Evolutionary conservation across 2,888 invertebrate species (phyloP).

Genomic region (Amiota communis): DNA sequence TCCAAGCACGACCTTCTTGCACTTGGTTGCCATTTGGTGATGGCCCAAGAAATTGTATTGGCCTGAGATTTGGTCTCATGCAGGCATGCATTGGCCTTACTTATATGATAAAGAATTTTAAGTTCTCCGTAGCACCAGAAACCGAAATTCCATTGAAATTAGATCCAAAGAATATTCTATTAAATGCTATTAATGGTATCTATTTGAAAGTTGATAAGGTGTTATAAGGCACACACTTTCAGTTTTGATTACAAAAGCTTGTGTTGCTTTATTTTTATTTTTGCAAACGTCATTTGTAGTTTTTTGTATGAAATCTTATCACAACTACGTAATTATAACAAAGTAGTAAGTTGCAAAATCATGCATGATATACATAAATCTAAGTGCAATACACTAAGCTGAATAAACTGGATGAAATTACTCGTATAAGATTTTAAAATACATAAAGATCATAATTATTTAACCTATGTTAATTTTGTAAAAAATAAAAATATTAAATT

Average conservation of each 20-base stretch:
- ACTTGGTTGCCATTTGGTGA: conserved; percentile 69
- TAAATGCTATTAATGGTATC: conserved; percentile 37
- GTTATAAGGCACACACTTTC: not conserved
- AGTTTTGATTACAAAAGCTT: too few species aligned
- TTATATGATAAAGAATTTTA: conserved; percentile 50
- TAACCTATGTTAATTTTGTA: not conserved
- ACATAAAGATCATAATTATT: not conserved
- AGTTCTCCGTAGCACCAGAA: conserved; percentile 43
- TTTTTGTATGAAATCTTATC: too few species aligned
- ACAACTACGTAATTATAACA: too few species aligned
- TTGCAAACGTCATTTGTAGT: too few species aligned
- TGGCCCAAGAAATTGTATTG: conserved; percentile 69
- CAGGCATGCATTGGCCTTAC: conserved; percentile 63
- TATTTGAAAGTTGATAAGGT: conserved; percentile 42
- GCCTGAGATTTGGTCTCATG: conserved; percentile 66
- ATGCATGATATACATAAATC: too few species aligned
- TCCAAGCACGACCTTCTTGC: conserved; percentile 72
- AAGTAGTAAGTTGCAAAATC: too few species aligned
- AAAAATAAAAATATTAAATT: too few species aligned
- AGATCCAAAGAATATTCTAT: conserved; percentile 34
- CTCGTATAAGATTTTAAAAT: too few species aligned
- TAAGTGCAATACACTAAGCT: too few species aligned
- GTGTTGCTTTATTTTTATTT: too few species aligned
- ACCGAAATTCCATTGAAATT: conserved; percentile 51
- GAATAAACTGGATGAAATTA: too few species aligned